These are phyloP conservation scores for Cirrhinus molitorella DNA, from an alignment of 2,797 vertebrate genomes.

Conservation along the genomic window DNA sequence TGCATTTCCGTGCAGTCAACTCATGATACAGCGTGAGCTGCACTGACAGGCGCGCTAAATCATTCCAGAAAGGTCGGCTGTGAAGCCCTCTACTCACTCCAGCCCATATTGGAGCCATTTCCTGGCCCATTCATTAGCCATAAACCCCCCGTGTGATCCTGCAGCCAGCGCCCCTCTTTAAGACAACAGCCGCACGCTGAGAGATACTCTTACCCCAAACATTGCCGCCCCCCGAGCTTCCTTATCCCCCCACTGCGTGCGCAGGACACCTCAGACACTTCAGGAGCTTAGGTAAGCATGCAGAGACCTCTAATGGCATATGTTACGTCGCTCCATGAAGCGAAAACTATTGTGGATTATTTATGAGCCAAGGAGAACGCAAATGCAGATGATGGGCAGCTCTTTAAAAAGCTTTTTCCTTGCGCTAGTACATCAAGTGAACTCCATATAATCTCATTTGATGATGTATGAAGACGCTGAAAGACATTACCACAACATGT, in stretches of 20 bases:
- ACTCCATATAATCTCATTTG: constrained; percentile 24
- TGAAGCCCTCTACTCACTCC: constrained; percentile 68
- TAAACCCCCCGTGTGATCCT: constrained; percentile 66
- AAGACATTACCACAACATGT: neutral
- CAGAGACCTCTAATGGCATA: constrained; percentile 17
- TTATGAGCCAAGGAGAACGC: constrained; percentile 23
- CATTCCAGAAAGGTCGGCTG: constrained; percentile 57
- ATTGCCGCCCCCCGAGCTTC: neutral
- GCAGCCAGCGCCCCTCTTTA: constrained; percentile 41
- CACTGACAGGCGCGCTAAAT: constrained; percentile 29
- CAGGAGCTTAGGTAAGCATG: neutral
- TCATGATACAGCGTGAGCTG: constrained; percentile 45
- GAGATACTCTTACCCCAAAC: constrained; percentile 30
- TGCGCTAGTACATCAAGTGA: neutral
- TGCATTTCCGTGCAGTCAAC: constrained; percentile 69
- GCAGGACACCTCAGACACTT: constrained; percentile 2
- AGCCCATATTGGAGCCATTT: constrained; percentile 81
- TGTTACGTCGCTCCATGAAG: neutral
- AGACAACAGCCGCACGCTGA: constrained; percentile 47
- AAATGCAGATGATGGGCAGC: constrained; percentile 19
- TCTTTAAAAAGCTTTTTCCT: constrained; percentile 33
- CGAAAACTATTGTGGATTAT: constrained; percentile 13
- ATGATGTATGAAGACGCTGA: constrained; percentile 24
- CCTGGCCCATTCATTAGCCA: constrained; percentile 75
- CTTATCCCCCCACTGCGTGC: neutral